These are phyloP conservation scores for Argyresthia albistria DNA, from an alignment of 2,888 invertebrate genomes.

Conservation along the genomic window DNA sequence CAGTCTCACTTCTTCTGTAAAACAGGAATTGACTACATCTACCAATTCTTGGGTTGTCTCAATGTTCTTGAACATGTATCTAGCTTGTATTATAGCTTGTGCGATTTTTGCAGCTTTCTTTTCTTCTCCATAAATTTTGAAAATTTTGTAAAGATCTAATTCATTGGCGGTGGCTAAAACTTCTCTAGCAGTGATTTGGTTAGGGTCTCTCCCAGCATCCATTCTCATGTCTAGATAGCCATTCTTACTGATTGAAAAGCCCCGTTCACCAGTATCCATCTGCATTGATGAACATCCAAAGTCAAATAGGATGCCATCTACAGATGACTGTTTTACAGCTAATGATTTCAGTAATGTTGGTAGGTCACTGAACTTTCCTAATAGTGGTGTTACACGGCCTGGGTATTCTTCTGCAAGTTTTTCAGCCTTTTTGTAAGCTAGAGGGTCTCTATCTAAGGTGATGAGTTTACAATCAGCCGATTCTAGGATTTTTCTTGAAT, in stretches of 20 bases:
- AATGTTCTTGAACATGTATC: slow-evolving; percentile 81
- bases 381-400: slow-evolving; percentile 81
- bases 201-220: slow-evolving; percentile 82
- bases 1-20: slow-evolving; percentile 64
- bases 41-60: slow-evolving; percentile 88
- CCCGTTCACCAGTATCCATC: slow-evolving; percentile 84
- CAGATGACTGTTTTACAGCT: slow-evolving; percentile 73
- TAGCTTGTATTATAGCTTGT: slow-evolving; percentile 86
- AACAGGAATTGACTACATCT: slow-evolving; percentile 77
- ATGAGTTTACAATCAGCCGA: slow-evolving; percentile 77
- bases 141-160: slow-evolving; percentile 82
- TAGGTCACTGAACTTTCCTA: slow-evolving; percentile 92
- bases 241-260: slow-evolving; percentile 88
- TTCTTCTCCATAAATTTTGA: slow-evolving; percentile 95
- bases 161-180: slow-evolving; percentile 86
- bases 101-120: slow-evolving; percentile 89
- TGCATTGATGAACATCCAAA: slow-evolving; percentile 98
- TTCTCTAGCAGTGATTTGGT: slow-evolving; percentile 88
- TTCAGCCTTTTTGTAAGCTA: slow-evolving; percentile 79
- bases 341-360: slow-evolving; percentile 75
- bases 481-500: slow-evolving; percentile 82
- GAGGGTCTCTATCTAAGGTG: slow-evolving; percentile 91
- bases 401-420: slow-evolving; percentile 78
- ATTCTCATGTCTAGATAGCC: slow-evolving; percentile 97
- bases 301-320: slow-evolving; percentile 93